Base-by-base conservation (phyloP, 2,888 invertebrate species). In the Microctonus hyperodae region DNA sequence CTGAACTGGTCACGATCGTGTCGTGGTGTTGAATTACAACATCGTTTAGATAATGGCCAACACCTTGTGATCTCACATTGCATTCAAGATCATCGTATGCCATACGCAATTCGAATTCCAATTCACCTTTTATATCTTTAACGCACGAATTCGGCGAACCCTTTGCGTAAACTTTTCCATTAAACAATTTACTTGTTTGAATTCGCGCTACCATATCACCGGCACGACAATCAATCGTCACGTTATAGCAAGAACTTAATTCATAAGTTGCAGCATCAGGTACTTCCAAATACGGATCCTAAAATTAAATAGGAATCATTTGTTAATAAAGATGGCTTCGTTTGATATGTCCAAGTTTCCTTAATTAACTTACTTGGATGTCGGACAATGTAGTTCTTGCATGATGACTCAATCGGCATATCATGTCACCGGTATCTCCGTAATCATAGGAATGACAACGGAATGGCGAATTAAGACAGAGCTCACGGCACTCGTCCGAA, bases 21-120 rank as follows among this genome's bases (percentile, higher is more conserved):
- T 96, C 96, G 86, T 97, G 96, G 86, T 96, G 96, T 83, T 97
- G 96, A 78, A 97, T 95, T 65, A 96, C 93, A 70, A 95, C 95
- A 85, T 96, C 96, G 84, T 95, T 96, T 80, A 95, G 88, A 82
- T 93, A 94, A 79, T 92, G 89, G 73, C 95, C 95, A 70, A 93
- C 88, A 66, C 94, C 93, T 80, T 94, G 94, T 82, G 95, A 94
- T 78, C 93, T 91, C 58, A 96, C 95, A 84, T 95, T 95, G 84
- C 96, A 96, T 83, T 96, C 95, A 71, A 96, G 88, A 83, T 96
- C 94, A 83, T 93, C 94, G 86, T 95, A 96, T 61, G 92, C 92
- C 94, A 97, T 95, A 76, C 91, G 92, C 74, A 97, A 87, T 84
- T 96, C 95, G 82, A 97, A 97, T 85, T 96, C 95, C 69, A 96